Conservation (phyloP, 2,888 invertebrate species). For the Busseola fusca region DNA sequence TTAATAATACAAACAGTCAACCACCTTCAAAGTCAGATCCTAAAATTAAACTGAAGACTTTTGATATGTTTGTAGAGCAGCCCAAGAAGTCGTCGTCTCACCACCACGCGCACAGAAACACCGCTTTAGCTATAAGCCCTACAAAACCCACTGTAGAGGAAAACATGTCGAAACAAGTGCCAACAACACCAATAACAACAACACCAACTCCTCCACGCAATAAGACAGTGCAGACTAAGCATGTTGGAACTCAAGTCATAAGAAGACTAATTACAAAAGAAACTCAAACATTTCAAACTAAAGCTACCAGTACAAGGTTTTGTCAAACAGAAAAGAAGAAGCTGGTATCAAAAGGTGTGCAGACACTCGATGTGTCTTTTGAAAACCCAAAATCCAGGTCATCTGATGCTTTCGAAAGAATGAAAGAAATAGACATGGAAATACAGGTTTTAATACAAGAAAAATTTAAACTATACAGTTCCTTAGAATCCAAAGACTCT, state of each 20-base stretch:
- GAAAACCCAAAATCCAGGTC: constrained; percentile 63
- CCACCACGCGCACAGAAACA: constrained; percentile 80
- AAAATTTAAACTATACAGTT: constrained; percentile 88
- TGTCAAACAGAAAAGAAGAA: constrained; percentile 74
- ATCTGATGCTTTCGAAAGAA: constrained; percentile 85
- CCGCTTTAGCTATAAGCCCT: constrained; percentile 63
- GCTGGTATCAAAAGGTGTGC: constrained; percentile 65
- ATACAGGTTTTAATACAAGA: constrained; percentile 89
- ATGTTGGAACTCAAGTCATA: constrained; percentile 72
- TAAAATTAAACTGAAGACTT: constrained; percentile 78
- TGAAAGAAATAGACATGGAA: constrained; percentile 90
- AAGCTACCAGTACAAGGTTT: constrained; percentile 62
- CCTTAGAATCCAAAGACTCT: constrained; percentile 80
- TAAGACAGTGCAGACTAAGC: constrained; percentile 66
- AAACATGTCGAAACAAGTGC: constrained; percentile 64
- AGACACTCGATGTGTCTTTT: constrained; percentile 73
- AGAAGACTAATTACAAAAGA: constrained; percentile 70
- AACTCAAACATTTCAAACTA: constrained; percentile 72
- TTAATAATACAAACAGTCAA: constrained; percentile 62
- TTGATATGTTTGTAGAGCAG: constrained; percentile 82
- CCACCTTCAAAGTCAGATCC: constrained; percentile 71
- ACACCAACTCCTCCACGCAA: constrained; percentile 44
- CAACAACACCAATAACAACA: background rate
- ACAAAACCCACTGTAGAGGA: constrained; percentile 66
- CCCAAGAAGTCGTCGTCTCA: constrained; percentile 74